Percentiles rank a stretch among this genome's conserved stretches.
Evolutionary conservation across 1,140 invertebrate genomes (phyloP).

Genomic region (Gonioctena quinquepunctata): DNA sequence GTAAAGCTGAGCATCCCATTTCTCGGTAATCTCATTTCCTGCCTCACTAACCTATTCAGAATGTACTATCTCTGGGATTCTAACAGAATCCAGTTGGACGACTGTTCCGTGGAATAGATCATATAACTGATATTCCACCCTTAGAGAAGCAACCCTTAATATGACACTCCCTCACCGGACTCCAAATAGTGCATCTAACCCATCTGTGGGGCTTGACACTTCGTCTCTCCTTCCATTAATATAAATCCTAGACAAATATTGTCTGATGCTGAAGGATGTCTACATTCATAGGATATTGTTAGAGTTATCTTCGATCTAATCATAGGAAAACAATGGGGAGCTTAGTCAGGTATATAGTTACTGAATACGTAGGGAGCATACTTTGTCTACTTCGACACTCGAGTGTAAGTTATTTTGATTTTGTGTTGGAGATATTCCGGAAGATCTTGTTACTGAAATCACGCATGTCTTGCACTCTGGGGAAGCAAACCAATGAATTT

Average conservation of each 20-base stretch:
- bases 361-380: no score
- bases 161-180: neutral
- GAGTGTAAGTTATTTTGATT: no score
- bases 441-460: no score
- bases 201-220: slow-evolving; percentile 4
- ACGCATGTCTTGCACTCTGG: no score
- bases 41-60: no score
- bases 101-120: neutral
- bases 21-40: no score
- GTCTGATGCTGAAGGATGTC: neutral
- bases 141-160: slow-evolving; percentile 11
- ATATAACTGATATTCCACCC: neutral
- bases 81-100: no score
- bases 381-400: no score
- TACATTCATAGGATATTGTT: neutral
- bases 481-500: no score
- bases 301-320: neutral
- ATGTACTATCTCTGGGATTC: no score
- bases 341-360: neutral
- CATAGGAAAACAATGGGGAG: neutral
- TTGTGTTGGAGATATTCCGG: no score
- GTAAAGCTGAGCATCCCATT: no score
- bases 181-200: slow-evolving; percentile 10
- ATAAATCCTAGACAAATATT: slow-evolving; percentile 11
- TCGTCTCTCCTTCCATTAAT: slow-evolving; percentile 10